Base-by-base conservation (phyloP, 1,140 invertebrate genomes). In the Drosophila mauritiana region DNA sequence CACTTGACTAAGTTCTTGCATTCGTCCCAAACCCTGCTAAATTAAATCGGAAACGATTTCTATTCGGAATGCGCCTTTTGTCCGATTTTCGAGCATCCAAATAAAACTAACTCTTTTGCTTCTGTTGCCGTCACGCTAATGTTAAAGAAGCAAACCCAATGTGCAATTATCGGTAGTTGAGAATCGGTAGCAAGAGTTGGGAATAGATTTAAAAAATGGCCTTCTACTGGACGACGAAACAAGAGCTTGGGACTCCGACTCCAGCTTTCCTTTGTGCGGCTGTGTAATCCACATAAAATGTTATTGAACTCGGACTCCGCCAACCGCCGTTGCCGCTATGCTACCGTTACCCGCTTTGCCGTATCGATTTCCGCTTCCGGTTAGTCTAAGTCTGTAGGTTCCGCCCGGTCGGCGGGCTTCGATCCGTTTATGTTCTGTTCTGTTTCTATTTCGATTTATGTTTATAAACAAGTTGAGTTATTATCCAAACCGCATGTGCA, bases 401-500 rank as follows among this genome's bases (percentile, higher is more conserved):
- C 37, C 37, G 48, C 45, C 17, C 45, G 39, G 22, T 34, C n/a
- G 40, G 22, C 46, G 63, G 40, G 13, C 25, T 36, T 70, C 36
- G 67, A 70, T 40, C 34, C 22, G 62, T 55, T 68, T 46, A 40
- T 68, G 64, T 69, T 20, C 22, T 63, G 52, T 69, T 20, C 34
- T 63, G 49, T 42, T 70, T 67, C 17, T 56, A 55, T 69, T n/a
- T 56, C n/a, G 31, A 40, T 68, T 69, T 70, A 40, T 49, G 64
- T 70, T 69, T 69, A 55, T 53, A 58, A 43, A 69, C 52, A 70
- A 48, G 67, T 70, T 70, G 67, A 70, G 64, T 70, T 70, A 70
- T 70, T 70, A 70, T 70, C 65, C 64, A 40, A 15, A 54, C 39
- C 59, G 39, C 43, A 43, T 34, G 49, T 45, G 39, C 54, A 53